These are phyloP conservation scores for Pituophis catenifer DNA, from an alignment of 2,113 vertebrate species.

Conservation along the genomic window DNA sequence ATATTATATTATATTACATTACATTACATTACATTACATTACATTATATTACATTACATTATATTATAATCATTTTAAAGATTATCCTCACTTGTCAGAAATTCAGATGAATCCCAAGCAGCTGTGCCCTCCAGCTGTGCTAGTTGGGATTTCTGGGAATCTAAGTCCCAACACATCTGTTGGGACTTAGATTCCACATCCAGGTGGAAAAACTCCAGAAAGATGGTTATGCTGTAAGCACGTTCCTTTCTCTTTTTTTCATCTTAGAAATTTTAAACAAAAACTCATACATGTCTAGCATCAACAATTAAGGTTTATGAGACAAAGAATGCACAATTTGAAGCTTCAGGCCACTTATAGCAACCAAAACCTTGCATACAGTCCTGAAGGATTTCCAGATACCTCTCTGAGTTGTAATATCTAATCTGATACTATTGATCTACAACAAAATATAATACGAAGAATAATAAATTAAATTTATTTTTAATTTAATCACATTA, in stretches of 20 bases:
- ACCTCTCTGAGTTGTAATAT: neutral
- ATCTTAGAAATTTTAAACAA: neutral
- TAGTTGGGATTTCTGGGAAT: neutral
- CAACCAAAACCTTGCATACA: neutral
- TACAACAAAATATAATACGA: neutral
- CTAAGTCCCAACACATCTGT: neutral
- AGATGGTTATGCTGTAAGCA: no score
- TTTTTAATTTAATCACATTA: neutral
- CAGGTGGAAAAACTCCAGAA: neutral
- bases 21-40: no score
- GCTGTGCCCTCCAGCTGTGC: neutral
- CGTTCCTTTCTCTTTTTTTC: neutral
- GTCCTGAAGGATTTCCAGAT: neutral
- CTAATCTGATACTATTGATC: neutral
- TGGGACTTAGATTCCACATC: neutral
- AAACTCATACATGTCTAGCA: neutral
- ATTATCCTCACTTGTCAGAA: neutral
- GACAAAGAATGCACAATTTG: neutral
- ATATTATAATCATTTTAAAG: neutral
- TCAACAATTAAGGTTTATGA: neutral
- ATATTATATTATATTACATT: neutral
- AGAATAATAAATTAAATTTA: neutral
- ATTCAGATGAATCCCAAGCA: neutral
- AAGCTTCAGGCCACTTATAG: neutral
- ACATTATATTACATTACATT: neutral